These are phyloP conservation scores for Hydractinia symbiolongicarpus DNA, from an alignment of 30 jellyfish, hydroid and myxozoan genomes.

Conservation along the genomic window DNA sequence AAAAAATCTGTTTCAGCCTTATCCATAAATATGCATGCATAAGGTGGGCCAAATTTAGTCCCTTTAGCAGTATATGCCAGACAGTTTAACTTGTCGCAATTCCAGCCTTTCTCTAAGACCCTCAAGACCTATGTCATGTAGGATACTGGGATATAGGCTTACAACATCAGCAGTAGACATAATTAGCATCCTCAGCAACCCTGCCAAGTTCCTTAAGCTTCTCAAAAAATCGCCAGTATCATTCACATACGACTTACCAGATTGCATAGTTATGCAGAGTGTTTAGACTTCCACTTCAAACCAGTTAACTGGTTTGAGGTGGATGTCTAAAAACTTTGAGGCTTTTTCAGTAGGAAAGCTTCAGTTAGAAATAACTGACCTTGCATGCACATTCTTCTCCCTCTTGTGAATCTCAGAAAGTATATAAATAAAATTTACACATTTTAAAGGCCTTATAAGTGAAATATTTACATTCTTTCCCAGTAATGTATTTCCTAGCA, in stretches of 20 bases:
- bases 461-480: too few relatives aligned
- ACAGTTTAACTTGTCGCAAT: background rate
- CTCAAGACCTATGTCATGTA: background rate
- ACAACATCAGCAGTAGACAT: background rate
- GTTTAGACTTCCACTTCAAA: too few relatives aligned
- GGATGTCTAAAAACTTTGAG: too few relatives aligned
- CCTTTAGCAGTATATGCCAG: slow-evolving; percentile 16
- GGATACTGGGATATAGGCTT: background rate
- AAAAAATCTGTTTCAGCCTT: background rate
- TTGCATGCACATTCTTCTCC: too few relatives aligned
- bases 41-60: slow-evolving; percentile 5
- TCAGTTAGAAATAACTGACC: too few relatives aligned
- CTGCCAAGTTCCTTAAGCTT: background rate
- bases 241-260: background rate
- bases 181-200: background rate
- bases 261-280: too few relatives aligned
- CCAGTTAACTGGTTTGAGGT: too few relatives aligned
- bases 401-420: too few relatives aligned
- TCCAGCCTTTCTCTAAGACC: background rate
- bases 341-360: too few relatives aligned
- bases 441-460: too few relatives aligned
- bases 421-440: too few relatives aligned
- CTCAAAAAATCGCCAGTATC: background rate
- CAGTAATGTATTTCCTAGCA: too few relatives aligned
- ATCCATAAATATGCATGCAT: slow-evolving; percentile 7